Percentiles rank a stretch among this genome's conserved stretches.
phyloP scores from a whole-genome alignment of 1,140 invertebrate species.

The Meloidogyne exigua region DNA sequence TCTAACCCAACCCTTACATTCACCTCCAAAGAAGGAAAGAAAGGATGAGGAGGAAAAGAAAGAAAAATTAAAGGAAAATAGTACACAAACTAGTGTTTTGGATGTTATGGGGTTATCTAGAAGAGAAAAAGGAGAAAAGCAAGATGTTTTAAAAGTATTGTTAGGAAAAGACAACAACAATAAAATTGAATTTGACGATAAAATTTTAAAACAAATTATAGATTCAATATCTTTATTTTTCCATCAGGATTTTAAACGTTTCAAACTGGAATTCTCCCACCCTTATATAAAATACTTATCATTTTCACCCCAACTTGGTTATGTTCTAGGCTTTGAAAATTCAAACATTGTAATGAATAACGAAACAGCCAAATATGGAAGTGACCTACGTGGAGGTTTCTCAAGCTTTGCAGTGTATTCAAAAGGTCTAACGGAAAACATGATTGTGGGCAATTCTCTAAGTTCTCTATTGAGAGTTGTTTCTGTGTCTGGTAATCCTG shows the following conservation, averaged over 20 bases:
- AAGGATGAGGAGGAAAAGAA: too few relatives aligned
- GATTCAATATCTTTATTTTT: not conserved
- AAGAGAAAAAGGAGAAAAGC: not conserved
- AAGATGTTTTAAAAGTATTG: not conserved
- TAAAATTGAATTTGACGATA: not conserved
- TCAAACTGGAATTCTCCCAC: not conserved
- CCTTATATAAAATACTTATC: not conserved
- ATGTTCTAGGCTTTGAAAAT: conserved; percentile 11
- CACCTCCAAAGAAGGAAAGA: too few relatives aligned
- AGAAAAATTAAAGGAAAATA: too few relatives aligned
- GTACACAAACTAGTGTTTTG: too few relatives aligned
- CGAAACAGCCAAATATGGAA: conserved; percentile 4
- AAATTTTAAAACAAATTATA: not conserved
- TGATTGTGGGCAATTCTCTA: conserved; percentile 7
- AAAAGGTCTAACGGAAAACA: conserved; percentile 6
- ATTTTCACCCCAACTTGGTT: conserved; percentile 5
- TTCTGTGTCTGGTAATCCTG: not conserved
- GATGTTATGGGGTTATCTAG: too few relatives aligned
- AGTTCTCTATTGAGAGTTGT: conserved; percentile 14
- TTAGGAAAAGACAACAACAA: not conserved
- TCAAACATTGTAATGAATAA: not conserved
- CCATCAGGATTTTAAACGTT: not conserved
- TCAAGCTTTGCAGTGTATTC: conserved; percentile 10
- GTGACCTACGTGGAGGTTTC: conserved; percentile 6
- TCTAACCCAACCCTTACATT: not conserved